Evolutionary conservation across 2,888 invertebrate species (phyloP), one percentile per base, ranked within the genome.

Genomic region (Eupithecia inturbata): DNA sequence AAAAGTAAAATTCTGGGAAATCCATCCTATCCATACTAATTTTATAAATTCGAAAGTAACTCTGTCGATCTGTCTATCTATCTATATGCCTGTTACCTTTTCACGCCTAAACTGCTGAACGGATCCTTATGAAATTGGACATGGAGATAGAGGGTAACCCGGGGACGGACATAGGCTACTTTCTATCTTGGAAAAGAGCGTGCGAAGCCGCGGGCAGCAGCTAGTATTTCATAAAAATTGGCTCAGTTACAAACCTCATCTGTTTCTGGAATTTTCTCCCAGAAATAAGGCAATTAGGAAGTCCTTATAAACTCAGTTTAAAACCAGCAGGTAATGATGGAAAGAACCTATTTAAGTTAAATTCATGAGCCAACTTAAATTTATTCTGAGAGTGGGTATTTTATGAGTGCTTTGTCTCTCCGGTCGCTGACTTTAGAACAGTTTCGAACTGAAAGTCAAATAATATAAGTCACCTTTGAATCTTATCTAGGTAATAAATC

Each of bases 381-480:
- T 70, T 75, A 75, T 75, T 72, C 69, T 14, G 66, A 67, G 67
- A 63, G 67, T 75, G 68, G 67, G 49, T 72, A 72, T 68, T 75
- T 70, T 72, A 75, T 70, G 75, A 70, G 70, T 36, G 49, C 71
- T 74, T 67, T 70, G 69, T 75, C 75, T 67, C 63, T 72, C 66
- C 75, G 75, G 75, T 72, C 72, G 75, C 53, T 72, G 75, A 70
- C 72, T 75, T 63, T 62, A 67, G 70, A 75, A 53, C 71, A 72
- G 60, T 75, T 72, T 75, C 36, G 53, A 75, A 75, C 75, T 67
- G 67, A 75, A 75, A 75, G 53, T 75, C 75, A 68, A 75, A 75
- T 75, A 70, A 72, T 67, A 75, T 72, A 75, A 75, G 69, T 75
- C 72, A 75, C 62, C 67, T 62, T 67, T 39, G 39, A 63, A 68